Evolutionary conservation across 23 tunicate species (phyloP).

Genomic region (Ciona savignyi): DNA sequence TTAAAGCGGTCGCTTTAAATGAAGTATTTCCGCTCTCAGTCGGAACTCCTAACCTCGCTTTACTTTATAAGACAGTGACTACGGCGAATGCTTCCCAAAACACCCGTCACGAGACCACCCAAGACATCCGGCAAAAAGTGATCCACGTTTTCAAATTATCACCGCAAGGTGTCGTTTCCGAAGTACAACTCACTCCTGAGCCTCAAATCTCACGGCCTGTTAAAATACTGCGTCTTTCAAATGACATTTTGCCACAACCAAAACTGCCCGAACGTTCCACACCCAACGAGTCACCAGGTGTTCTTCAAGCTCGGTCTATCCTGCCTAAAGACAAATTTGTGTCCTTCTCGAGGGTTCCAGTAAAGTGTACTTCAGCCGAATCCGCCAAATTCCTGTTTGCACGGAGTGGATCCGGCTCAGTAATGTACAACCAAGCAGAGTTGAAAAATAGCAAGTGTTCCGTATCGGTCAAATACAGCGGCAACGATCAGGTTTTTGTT

Average conservation of each 20-base stretch:
- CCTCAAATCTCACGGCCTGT: too few species aligned
- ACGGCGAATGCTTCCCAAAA: background rate
- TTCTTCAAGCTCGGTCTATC: background rate
- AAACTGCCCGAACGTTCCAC: too few species aligned
- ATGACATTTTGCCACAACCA: too few species aligned
- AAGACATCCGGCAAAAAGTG: conserved; percentile 41
- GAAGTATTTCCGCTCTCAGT: conserved; percentile 53
- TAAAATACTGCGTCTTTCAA: too few species aligned
- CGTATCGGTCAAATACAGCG: background rate
- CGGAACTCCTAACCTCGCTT: conserved; percentile 40
- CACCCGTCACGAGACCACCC: background rate
- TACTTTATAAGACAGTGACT: conserved; percentile 9
- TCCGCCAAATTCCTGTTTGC: background rate
- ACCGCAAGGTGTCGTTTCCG: background rate
- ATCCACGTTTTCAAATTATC: conserved; percentile 20
- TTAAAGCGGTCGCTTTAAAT: conserved; percentile 4
- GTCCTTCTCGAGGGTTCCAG: background rate
- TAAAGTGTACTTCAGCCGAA: background rate
- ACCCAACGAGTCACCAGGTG: background rate
- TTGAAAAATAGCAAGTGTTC: background rate
- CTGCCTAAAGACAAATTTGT: background rate
- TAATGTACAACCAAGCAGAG: background rate
- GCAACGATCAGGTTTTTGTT: background rate
- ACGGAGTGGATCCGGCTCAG: background rate
- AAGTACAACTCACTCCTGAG: background rate